These are phyloP conservation scores for Characodon lateralis DNA, from an alignment of 2,797 vertebrate species.

Conservation along the genomic window DNA sequence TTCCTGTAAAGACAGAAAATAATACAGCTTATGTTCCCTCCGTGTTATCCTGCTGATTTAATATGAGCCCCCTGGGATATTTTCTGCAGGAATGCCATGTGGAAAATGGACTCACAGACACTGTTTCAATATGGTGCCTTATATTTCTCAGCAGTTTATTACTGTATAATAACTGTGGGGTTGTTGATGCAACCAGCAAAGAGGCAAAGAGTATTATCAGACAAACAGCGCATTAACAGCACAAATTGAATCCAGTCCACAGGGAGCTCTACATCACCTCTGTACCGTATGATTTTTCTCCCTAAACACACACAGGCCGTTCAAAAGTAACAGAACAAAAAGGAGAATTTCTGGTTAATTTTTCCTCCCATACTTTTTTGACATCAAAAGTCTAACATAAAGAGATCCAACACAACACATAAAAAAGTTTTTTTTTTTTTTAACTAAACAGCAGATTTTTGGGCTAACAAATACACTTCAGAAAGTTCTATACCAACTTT, in stretches of 20 bases:
- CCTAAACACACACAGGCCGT: neutral
- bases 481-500: neutral
- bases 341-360: neutral
- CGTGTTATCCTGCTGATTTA: conserved; percentile 53
- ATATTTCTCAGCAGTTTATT: conserved; percentile 54
- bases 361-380: too few relatives aligned
- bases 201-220: conserved; percentile 32
- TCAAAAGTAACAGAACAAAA: neutral
- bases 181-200: conserved; percentile 19
- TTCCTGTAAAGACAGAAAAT: conserved; percentile 24
- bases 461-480: too few relatives aligned
- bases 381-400: neutral
- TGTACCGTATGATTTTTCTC: neutral
- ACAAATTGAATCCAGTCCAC: conserved; percentile 39
- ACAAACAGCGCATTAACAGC: conserved; percentile 48
- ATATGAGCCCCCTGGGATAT: conserved; percentile 48
- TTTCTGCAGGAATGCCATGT: conserved; percentile 40
- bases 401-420: neutral
- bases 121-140: conserved; percentile 19
- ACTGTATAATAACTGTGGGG: neutral
- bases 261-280: conserved; percentile 12
- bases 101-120: conserved; percentile 52
- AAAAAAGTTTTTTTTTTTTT: neutral
- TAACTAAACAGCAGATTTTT: neutral
- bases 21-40: conserved; percentile 7